A percentile compares a stretch with the other conserved stretches of the same genome.
These are phyloP conservation scores for Drosophila anomalata DNA, from an alignment of 2,888 invertebrate genomes.

Conservation along the genomic window DNA sequence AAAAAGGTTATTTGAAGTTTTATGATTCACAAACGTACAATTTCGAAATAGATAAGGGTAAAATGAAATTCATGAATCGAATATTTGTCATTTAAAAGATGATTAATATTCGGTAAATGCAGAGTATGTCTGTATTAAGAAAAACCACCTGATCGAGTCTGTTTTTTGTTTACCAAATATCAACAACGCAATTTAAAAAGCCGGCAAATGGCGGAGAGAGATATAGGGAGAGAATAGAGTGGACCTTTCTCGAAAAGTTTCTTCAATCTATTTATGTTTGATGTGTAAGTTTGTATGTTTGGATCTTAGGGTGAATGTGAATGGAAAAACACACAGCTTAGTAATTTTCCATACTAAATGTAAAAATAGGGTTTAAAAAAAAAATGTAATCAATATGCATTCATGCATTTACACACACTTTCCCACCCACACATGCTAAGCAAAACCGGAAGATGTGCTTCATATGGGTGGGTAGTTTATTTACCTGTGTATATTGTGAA, in stretches of 20 bases:
- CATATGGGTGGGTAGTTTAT: background rate
- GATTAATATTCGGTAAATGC: constrained; percentile 40
- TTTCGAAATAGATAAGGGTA: constrained; percentile 17
- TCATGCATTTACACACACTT: constrained; percentile 10
- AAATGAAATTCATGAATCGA: constrained; percentile 15
- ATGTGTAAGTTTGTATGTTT: background rate
- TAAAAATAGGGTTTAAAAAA: constrained; percentile 14
- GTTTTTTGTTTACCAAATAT: constrained; percentile 66
- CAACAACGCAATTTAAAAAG: constrained; percentile 63
- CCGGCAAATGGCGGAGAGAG: constrained; percentile 52
- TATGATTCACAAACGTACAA: background rate
- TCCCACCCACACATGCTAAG: background rate
- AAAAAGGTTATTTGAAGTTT: background rate
- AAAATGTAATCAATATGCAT: constrained; percentile 11
- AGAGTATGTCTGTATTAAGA: constrained; percentile 14
- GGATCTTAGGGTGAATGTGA: background rate
- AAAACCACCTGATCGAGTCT: constrained; percentile 59
- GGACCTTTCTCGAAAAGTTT: constrained; percentile 43
- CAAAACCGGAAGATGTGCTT: constrained; percentile 30
- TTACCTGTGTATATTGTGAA: constrained; percentile 28
- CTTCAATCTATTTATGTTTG: constrained; percentile 7
- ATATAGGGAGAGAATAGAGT: constrained; percentile 40
- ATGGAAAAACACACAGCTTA: constrained; percentile 9
- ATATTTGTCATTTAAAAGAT: constrained; percentile 21
- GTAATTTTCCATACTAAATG: constrained; percentile 17